Conservation (phyloP, 2,113 vertebrate genomes). For the Dolichallabes microphthalmus region DNA sequence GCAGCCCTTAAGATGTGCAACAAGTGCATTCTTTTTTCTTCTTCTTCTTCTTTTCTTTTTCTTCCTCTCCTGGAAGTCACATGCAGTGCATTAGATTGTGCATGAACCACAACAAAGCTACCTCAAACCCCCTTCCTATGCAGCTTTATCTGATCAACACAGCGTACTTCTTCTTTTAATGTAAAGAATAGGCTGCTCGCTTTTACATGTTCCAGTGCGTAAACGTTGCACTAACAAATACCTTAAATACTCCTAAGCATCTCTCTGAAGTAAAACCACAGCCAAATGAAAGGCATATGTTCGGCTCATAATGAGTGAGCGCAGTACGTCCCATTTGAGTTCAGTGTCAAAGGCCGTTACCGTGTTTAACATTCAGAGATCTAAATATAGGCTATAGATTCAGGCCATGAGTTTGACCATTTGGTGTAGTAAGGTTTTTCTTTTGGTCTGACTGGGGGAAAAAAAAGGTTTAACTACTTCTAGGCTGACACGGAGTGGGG, state of each 20-base stretch:
- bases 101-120: background rate
- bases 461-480: conserved; percentile 26
- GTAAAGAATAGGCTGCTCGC: background rate
- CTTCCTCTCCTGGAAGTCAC: background rate
- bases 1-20: background rate
- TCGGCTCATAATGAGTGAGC: conserved; percentile 20
- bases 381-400: conserved; percentile 29
- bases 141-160: background rate
- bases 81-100: too few relatives aligned
- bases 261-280: background rate
- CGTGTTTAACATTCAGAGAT: conserved; percentile 47
- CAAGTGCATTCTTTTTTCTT: background rate
- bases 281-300: conserved; percentile 1
- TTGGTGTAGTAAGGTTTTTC: conserved; percentile 45
- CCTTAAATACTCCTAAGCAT: background rate
- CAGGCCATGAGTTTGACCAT: conserved; percentile 40
- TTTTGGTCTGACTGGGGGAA: conserved; percentile 29
- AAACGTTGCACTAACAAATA: background rate
- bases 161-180: background rate
- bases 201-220: background rate
- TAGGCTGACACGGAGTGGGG: conserved; percentile 2
- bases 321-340: conserved; percentile 28
- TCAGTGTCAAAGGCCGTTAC: conserved; percentile 36
- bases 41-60: too few relatives aligned
- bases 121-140: background rate